These are phyloP conservation scores for Calliphora vicina DNA, from an alignment of 1,140 invertebrate species.

Conservation along the genomic window DNA sequence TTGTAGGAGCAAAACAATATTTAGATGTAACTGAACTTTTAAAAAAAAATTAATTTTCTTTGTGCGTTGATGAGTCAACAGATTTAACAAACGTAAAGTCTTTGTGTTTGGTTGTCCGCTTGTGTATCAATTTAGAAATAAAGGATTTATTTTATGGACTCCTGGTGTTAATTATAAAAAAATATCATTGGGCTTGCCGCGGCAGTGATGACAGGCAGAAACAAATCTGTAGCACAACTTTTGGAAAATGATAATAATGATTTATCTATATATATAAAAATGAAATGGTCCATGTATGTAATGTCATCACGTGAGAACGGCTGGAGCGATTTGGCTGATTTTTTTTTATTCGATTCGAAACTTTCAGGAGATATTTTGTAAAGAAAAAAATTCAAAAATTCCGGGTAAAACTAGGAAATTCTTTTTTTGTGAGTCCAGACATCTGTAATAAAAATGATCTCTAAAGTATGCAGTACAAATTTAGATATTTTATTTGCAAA, in stretches of 20 bases:
- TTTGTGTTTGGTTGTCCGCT: slow-evolving; percentile 1
- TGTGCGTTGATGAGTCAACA: slow-evolving; percentile 4
- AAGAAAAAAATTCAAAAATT: no score
- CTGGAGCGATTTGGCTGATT: no score
- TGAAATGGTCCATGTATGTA: no score
- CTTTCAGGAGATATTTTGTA: no score
- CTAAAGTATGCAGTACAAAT: no score
- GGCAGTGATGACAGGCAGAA: slow-evolving; percentile 2
- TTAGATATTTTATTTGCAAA: no score
- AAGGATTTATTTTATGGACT: slow-evolving; percentile 21
- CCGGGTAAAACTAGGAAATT: no score
- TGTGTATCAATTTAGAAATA: neutral
- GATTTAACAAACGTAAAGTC: slow-evolving; percentile 1
- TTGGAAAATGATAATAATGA: neutral
- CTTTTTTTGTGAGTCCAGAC: no score
- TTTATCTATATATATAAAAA: neutral
- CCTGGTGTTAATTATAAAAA: neutral
- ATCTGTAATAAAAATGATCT: no score
- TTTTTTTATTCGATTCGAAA: no score
- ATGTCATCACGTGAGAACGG: no score
- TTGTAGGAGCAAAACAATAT: neutral
- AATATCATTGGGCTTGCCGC: slow-evolving; percentile 22
- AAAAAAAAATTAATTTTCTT: neutral
- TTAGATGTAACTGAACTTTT: neutral
- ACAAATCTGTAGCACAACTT: neutral